Evolutionary conservation across 2,113 vertebrate genomes (phyloP), one percentile per base, ranked within the genome.

Genomic region (Tapirus terrestris): DNA sequence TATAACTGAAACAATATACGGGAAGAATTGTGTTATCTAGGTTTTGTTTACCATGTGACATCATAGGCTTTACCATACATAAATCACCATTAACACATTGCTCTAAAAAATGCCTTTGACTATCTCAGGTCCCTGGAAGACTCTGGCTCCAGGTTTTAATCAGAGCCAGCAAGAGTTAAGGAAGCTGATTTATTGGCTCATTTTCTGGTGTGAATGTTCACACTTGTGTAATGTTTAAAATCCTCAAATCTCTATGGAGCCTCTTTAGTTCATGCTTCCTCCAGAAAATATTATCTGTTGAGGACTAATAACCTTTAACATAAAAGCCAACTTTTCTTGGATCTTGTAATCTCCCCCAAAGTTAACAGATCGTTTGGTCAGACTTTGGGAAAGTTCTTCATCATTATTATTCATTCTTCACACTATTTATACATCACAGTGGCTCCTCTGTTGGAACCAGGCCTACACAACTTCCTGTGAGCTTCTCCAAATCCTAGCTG

Each of bases 81-180:
- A 97, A 98, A 97, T 97, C 96, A 94, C 72, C 83, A 94, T 97
- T 91, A 97, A 98, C 81, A 97, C 1, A 68, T 4, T 0, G 29
- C 56, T 82, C 94, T 82, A 97, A 98, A 84, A 98, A 98, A 94
- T 79, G n/a, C 33, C 77, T 98, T 97, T 72, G 68, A 93, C 96
- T 97, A 79, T 97, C 94, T 98, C 13, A 5, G 91, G 56, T 83
- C 97, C 81, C 81, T 83, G 70, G 91, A 81, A 97, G 92, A 97
- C 82, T 87, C 82, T 92, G 75, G 56, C 84, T 98, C 45, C 90
- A 97, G 58, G 58, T 97, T 98, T 98, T 98, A 98, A 97, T 97
- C 85, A 96, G 29, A 92, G 48, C 36, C 79, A 97, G 92, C 91
- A 97, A 98, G 29, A 97, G 45, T 92, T 80, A 80, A 98, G 45